Percentiles rank a stretch among this genome's conserved stretches.
phyloP scores from a whole-genome alignment of 2,888 invertebrate genomes.

The Willowsia nigromaculata region DNA sequence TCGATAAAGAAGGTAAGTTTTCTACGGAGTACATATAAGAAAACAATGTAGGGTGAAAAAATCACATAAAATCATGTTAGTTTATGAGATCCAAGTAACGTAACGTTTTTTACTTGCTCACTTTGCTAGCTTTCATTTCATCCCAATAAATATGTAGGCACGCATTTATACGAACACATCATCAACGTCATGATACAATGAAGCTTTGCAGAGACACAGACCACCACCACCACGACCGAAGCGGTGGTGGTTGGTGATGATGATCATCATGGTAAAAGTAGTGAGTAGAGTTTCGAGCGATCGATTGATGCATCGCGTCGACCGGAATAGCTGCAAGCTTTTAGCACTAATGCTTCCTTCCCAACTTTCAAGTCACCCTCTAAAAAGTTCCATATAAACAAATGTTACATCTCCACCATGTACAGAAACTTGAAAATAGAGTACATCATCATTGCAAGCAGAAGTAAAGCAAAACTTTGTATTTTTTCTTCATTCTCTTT shows the following conservation, averaged over 20 bases:
- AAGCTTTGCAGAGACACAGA: slow-evolving; percentile 1
- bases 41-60: slow-evolving; percentile 1
- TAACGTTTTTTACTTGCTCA: neutral
- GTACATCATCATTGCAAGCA: slow-evolving; percentile 39
- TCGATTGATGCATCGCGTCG: slow-evolving; percentile 79
- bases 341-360: slow-evolving; percentile 79
- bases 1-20: slow-evolving; percentile 24
- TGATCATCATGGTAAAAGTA: slow-evolving; percentile 53
- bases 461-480: slow-evolving; percentile 41
- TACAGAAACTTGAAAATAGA: slow-evolving; percentile 37
- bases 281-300: slow-evolving; percentile 65
- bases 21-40: neutral
- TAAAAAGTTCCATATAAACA: slow-evolving; percentile 65
- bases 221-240: slow-evolving; percentile 25
- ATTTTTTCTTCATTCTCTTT: slow-evolving; percentile 40
- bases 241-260: slow-evolving; percentile 33
- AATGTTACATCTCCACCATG: slow-evolving; percentile 38
- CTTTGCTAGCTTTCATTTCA: slow-evolving; percentile 7
- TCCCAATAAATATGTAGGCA: slow-evolving; percentile 2
- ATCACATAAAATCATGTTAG: slow-evolving; percentile 49
- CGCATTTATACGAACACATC: neutral
- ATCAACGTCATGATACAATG: slow-evolving; percentile 34
- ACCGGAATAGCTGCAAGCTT: slow-evolving; percentile 79
- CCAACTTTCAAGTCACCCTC: slow-evolving; percentile 63
- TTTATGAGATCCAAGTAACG: neutral